Evolutionary conservation across 2,888 invertebrate species (phyloP), one percentile per base, ranked within the genome.

Genomic region (Philonicus albiceps): DNA sequence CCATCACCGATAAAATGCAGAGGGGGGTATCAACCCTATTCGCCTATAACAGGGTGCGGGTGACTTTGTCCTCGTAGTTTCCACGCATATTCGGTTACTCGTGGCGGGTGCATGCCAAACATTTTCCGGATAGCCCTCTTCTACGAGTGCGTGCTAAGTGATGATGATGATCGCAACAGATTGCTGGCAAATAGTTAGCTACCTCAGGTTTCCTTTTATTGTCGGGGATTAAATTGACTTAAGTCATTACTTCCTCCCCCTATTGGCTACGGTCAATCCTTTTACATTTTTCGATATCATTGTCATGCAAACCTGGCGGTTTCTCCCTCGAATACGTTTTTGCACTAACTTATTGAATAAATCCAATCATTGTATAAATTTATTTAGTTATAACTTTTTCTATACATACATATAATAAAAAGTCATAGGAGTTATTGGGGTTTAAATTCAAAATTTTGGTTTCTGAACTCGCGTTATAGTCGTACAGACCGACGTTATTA

Each of bases 111-210:
- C 43, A 73, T 40, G 40, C 43, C 73, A 73, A 72, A 40, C 43
- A 43, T 40, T 73, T 73, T 84, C 40, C 13, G 49, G 49, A 31
- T 16, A 86, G 37, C 34, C 37, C 55, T 64, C 64, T 55, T 11
- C 27, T 3, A 19, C 22, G 75, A 81, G 64, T 86, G 76, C 85
- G 81, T 86, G 86, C 76, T 53, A 85, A 87, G 84, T 84, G 73
- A 78, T 86, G 83, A 76, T 86, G 81, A 86, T 86, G 78, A 86
- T 86, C 81, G 85, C 87, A 88, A 88, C 88, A 87, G 88, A 87
- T 88, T 88, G 87, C 81, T 83, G 49, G 85, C 80, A 88, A 86
- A 84, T 81, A 87, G 76, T 55, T 55, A 73, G 75, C 30, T 22
- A 55, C 76, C 49, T 84, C 72, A 49, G 53, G 84, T 76, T 73